A percentile compares a stretch with the other conserved stretches of the same genome.
These are phyloP conservation scores for Pristionchus exspectatus DNA, from an alignment of 2,888 invertebrate genomes.

Conservation along the genomic window DNA sequence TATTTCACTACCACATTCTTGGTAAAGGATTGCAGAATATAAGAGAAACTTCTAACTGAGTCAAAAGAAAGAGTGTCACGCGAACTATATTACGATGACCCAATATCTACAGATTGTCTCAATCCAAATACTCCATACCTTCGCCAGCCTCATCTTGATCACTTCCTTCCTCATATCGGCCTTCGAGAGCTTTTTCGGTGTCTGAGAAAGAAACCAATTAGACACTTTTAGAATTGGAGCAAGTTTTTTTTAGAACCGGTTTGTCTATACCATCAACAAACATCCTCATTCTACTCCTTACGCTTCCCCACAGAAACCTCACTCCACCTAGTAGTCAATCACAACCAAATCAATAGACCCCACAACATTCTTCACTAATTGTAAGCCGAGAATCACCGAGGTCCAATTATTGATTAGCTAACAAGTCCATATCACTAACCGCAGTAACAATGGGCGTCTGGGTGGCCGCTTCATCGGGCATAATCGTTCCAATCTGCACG, in stretches of 20 bases:
- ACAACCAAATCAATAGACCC: background rate
- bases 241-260: too few relatives aligned
- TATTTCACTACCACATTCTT: background rate
- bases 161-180: slow-evolving; percentile 13
- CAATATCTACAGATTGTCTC: too few relatives aligned
- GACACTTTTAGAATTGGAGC: background rate
- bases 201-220: background rate
- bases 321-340: background rate
- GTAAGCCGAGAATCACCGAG: too few relatives aligned
- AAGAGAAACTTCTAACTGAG: too few relatives aligned
- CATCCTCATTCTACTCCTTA: too few relatives aligned
- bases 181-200: background rate
- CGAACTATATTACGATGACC: too few relatives aligned
- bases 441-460: background rate
- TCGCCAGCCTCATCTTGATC: slow-evolving; percentile 15
- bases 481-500: background rate
- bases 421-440: background rate
- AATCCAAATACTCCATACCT: background rate
- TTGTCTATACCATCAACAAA: too few relatives aligned
- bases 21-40: too few relatives aligned
- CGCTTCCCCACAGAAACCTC: background rate
- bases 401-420: too few relatives aligned
- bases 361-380: too few relatives aligned
- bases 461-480: background rate
- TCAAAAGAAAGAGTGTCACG: too few relatives aligned